Evolutionary conservation across 2,888 invertebrate genomes (phyloP).

Genomic region (Glaucopsyche alexis): DNA sequence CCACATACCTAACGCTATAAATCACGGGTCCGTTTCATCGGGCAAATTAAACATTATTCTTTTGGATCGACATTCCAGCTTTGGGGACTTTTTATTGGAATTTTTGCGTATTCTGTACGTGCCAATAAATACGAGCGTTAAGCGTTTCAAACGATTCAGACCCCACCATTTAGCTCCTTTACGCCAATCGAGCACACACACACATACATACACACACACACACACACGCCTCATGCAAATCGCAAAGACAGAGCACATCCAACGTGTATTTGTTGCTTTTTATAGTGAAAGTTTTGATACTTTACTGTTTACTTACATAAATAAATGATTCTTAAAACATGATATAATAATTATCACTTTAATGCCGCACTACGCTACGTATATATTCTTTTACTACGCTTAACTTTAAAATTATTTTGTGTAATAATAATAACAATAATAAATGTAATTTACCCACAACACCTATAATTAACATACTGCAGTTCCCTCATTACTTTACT

Average conservation of each 20-base stretch:
- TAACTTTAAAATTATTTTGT: too few species aligned
- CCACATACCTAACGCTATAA: constrained; percentile 48
- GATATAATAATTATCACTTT: too few species aligned
- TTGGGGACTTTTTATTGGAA: constrained; percentile 73
- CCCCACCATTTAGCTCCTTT: constrained; percentile 71
- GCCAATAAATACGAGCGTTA: constrained; percentile 73
- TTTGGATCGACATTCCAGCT: constrained; percentile 64
- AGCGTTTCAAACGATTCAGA: constrained; percentile 60
- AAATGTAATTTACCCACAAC: too few species aligned
- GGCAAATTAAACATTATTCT: constrained; percentile 78
- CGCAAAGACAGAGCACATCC: constrained; percentile 69
- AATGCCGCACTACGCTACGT: too few species aligned
- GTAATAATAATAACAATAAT: too few species aligned
- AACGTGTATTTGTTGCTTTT: constrained; percentile 72
- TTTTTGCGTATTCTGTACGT: constrained; percentile 75
- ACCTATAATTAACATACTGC: too few species aligned
- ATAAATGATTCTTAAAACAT: too few species aligned
- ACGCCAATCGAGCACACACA: constrained; percentile 64
- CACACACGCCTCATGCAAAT: constrained; percentile 65
- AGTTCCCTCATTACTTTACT: too few species aligned
- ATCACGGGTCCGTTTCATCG: constrained; percentile 59
- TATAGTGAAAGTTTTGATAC: constrained; percentile 52
- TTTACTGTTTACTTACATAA: constrained; percentile 33
- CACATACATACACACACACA: constrained; percentile 45
- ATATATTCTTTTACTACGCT: too few species aligned